phyloP scores from a whole-genome alignment of 1,140 invertebrate species.

The Bombus terrestris region DNA sequence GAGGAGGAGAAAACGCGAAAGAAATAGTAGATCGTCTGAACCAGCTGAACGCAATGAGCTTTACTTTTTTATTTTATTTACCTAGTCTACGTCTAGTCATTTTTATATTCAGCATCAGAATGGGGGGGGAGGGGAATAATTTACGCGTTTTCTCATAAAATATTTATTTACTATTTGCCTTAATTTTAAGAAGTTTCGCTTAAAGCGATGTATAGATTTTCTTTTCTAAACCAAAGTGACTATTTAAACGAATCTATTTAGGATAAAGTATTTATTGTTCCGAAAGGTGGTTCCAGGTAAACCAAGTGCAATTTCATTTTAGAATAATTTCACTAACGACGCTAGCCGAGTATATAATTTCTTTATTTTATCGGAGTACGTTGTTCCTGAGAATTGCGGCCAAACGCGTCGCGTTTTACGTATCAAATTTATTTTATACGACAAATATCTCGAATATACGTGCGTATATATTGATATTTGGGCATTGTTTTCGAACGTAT shows the following conservation, averaged over 20 bases:
- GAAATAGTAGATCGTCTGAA: conserved; percentile 27
- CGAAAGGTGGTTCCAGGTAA: neutral
- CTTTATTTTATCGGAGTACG: neutral
- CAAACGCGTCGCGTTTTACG: neutral
- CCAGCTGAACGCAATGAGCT: neutral
- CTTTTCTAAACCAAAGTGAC: neutral
- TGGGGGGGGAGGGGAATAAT: fast-evolving
- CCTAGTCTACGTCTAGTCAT: conserved; percentile 51
- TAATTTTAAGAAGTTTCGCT: neutral
- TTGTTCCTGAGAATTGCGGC: conserved; percentile 9
- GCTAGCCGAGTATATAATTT: neutral
- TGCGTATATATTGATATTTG: no score
- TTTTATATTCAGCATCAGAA: neutral
- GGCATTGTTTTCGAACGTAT: neutral
- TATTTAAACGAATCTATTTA: conserved; percentile 1
- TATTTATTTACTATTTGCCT: conserved; percentile 30
- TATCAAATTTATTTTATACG: neutral
- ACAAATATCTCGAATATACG: neutral
- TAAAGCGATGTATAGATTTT: neutral
- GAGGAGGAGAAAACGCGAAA: neutral
- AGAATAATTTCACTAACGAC: neutral
- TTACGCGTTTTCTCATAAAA: neutral
- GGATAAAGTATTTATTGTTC: neutral
- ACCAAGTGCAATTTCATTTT: conserved; percentile 24
- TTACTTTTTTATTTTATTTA: neutral